Percentiles rank a stretch among this genome's conserved stretches.
Evolutionary conservation across 1,140 invertebrate species (phyloP).

Genomic region (Atopsyche davidsoni): DNA sequence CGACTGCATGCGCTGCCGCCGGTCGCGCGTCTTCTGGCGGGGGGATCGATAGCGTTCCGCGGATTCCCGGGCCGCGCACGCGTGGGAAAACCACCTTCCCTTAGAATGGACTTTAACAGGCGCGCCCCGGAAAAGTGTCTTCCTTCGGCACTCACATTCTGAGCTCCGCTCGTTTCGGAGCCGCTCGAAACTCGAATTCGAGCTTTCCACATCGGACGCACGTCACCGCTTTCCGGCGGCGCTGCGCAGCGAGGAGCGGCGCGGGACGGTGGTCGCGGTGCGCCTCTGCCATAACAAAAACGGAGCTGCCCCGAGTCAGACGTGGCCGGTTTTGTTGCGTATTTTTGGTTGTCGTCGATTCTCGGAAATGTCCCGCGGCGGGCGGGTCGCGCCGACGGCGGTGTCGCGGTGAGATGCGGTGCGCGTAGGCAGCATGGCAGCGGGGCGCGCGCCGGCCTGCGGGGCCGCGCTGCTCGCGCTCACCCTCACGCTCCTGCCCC

Average conservation of each 20-base stretch:
- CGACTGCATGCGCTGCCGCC: constrained; percentile 3
- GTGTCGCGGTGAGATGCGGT: constrained; percentile 25
- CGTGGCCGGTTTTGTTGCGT: constrained; percentile 5
- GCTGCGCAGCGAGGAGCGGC: background rate
- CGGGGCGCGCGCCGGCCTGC: constrained; percentile 45
- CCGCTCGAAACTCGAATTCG: background rate
- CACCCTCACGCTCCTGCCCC: constrained; percentile 43
- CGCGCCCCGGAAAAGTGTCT: no score
- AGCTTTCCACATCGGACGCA: constrained; percentile 1
- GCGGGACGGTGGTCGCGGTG: constrained; percentile 1
- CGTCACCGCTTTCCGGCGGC: constrained; percentile 6
- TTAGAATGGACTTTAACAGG: constrained; percentile 18
- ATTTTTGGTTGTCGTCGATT: constrained; percentile 1
- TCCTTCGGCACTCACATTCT: constrained; percentile 9
- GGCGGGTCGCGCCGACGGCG: constrained; percentile 11
- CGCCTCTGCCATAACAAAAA: constrained; percentile 13
- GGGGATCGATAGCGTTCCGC: background rate
- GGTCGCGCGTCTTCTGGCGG: background rate
- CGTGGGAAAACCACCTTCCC: background rate
- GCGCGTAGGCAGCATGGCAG: constrained; percentile 28
- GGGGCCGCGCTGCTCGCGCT: constrained; percentile 45
- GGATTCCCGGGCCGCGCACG: constrained; percentile 6
- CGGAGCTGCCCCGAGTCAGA: constrained; percentile 13
- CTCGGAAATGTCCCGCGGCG: background rate
- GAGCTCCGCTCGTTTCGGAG: constrained; percentile 21